Percentiles rank a stretch among this genome's conserved stretches.
Conservation (phyloP, 2,888 invertebrate species). For the Synanthedon andrenaeformis region DNA sequence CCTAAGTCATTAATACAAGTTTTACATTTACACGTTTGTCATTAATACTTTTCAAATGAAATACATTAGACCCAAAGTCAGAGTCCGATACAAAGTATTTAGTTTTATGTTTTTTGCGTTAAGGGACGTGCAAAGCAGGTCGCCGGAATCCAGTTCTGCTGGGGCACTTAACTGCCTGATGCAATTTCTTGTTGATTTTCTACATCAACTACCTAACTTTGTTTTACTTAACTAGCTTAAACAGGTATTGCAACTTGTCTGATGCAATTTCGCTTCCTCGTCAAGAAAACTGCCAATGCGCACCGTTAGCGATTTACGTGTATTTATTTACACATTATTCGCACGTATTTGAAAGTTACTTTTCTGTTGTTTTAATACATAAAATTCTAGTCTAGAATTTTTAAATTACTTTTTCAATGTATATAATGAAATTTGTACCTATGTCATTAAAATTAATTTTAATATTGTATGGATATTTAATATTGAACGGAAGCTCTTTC, state of each 20-base stretch:
- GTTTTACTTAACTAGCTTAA: not conserved
- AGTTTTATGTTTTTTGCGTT: not conserved
- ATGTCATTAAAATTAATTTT: too few relatives aligned
- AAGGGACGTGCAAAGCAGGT: not conserved
- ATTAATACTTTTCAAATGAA: too few relatives aligned
- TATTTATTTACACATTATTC: slow-evolving; percentile 4
- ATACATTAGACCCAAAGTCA: too few relatives aligned
- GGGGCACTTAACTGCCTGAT: slow-evolving; percentile 25
- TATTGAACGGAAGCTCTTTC: too few relatives aligned
- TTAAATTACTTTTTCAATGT: too few relatives aligned
- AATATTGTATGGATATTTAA: too few relatives aligned
- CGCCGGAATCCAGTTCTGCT: not conserved
- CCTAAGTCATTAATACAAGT: too few relatives aligned
- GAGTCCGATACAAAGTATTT: too few relatives aligned
- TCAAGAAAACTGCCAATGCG: slow-evolving; percentile 14
- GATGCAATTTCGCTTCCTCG: slow-evolving; percentile 22
- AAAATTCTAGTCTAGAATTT: too few relatives aligned
- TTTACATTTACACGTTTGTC: too few relatives aligned
- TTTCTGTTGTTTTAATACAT: too few relatives aligned
- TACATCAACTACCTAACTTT: not conserved
- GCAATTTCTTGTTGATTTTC: slow-evolving; percentile 24
- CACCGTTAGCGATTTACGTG: slow-evolving; percentile 2
- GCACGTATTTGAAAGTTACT: slow-evolving; percentile 1
- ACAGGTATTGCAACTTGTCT: slow-evolving; percentile 9
- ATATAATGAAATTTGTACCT: too few relatives aligned